Evolutionary conservation across 1,140 invertebrate genomes (phyloP).

Genomic region (Rhizoglyphus robini): DNA sequence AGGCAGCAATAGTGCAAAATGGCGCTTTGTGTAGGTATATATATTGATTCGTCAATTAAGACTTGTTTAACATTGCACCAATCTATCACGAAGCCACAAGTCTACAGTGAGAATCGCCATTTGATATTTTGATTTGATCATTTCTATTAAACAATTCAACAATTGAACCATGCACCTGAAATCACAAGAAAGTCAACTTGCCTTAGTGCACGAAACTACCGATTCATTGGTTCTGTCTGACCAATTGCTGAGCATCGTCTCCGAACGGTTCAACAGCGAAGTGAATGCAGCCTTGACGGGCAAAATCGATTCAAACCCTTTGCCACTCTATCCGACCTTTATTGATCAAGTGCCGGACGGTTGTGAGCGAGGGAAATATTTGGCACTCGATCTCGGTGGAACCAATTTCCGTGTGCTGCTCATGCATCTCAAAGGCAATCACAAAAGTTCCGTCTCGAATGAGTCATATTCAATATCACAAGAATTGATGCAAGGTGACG

Average conservation of each 20-base stretch:
- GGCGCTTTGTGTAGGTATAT: no score
- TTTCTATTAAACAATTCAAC: no score
- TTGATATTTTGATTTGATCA: no score
- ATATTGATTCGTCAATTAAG: no score
- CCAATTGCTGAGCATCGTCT: neutral
- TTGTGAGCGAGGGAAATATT: constrained; percentile 81
- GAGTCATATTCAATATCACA: constrained; percentile 44
- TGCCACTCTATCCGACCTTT: constrained; percentile 87
- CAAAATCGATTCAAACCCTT: constrained; percentile 34
- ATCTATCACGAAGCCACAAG: no score
- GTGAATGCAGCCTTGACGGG: neutral
- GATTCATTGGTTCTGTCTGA: neutral
- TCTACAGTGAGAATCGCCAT: no score
- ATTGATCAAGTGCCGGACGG: constrained; percentile 89
- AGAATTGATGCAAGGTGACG: constrained; percentile 39
- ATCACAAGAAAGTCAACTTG: no score
- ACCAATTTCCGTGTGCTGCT: constrained; percentile 93
- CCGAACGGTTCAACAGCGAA: neutral
- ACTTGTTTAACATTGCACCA: no score
- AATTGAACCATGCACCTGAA: no score
- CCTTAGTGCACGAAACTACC: neutral
- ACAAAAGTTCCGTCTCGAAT: constrained; percentile 43
- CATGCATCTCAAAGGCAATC: constrained; percentile 63
- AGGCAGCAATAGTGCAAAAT: no score
- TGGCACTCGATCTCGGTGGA: constrained; percentile 91